These are phyloP conservation scores for Parapristionchus giblindavisi DNA, from an alignment of 2,888 invertebrate species.

Conservation along the genomic window DNA sequence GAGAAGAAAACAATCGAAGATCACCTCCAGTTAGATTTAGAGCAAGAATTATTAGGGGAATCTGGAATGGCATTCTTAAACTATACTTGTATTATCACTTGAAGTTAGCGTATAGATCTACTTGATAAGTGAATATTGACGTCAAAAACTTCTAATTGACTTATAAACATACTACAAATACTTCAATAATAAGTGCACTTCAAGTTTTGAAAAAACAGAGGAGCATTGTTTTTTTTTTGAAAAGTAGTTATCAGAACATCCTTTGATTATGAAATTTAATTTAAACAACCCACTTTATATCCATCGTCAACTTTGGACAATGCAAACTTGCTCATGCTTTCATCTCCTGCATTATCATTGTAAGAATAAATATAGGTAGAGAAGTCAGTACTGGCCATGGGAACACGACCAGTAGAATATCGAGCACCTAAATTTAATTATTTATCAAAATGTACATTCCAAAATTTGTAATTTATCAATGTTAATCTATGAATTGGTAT, in stretches of 20 bases:
- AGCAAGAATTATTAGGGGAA: conserved; percentile 41
- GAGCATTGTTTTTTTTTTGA: too few relatives aligned
- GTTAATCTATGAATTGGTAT: too few relatives aligned
- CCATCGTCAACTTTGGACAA: conserved; percentile 78
- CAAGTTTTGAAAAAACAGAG: too few relatives aligned
- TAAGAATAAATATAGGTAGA: conserved; percentile 85
- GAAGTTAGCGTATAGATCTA: too few relatives aligned
- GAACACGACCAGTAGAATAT: conserved; percentile 83
- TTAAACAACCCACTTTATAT: too few relatives aligned
- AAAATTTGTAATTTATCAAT: background rate
- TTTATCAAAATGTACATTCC: background rate
- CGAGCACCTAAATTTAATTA: conserved; percentile 80
- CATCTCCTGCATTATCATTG: conserved; percentile 76
- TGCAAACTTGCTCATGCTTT: conserved; percentile 76
- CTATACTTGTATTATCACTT: background rate
- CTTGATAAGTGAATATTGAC: too few relatives aligned
- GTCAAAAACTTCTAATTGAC: too few relatives aligned
- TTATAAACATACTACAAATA: too few relatives aligned
- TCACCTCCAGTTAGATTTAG: conserved; percentile 24
- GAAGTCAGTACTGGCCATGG: conserved; percentile 88
- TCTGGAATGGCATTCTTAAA: conserved; percentile 42
- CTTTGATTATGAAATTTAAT: too few relatives aligned
- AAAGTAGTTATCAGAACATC: too few relatives aligned
- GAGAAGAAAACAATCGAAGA: conserved; percentile 22
- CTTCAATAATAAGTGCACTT: too few relatives aligned